Percentiles rank a stretch among this genome's conserved stretches.
These are phyloP conservation scores for Leptinotarsa undecemlineata DNA, from an alignment of 1,140 invertebrate genomes.

Conservation along the genomic window DNA sequence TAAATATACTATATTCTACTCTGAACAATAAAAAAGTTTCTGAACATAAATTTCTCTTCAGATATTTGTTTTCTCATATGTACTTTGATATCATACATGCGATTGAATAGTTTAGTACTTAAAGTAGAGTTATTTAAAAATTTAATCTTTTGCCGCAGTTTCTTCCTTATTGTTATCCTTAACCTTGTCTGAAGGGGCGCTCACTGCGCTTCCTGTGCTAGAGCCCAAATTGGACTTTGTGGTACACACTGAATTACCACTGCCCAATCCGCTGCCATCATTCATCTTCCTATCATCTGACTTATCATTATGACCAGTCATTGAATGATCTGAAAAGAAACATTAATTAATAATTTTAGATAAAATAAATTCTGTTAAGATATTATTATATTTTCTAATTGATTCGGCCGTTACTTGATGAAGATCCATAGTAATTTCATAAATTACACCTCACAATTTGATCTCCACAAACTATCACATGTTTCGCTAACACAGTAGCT, in stretches of 20 bases:
- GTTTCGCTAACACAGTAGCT: no score
- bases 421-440: no score
- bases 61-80: constrained; percentile 3
- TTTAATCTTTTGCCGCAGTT: constrained; percentile 46
- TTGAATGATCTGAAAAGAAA: constrained; percentile 10
- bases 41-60: constrained; percentile 6
- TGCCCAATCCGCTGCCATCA: constrained; percentile 33
- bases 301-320: constrained; percentile 48
- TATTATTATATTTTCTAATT: no score
- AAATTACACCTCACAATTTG: no score
- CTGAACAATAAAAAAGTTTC: constrained; percentile 6
- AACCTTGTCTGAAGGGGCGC: constrained; percentile 34
- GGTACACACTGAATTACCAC: constrained; percentile 27
- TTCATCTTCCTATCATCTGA: constrained; percentile 46
- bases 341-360: no score
- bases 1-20: constrained; percentile 3
- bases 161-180: constrained; percentile 46
- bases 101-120: constrained; percentile 44
- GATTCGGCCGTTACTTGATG: no score
- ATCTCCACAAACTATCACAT: no score
- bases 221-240: constrained; percentile 32
- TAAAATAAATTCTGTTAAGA: no score
- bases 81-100: constrained; percentile 2
- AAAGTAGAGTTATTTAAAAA: constrained; percentile 27
- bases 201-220: constrained; percentile 29